phyloP scores from a whole-genome alignment of 2,113 vertebrate genomes.

The Xiphias gladius region DNA sequence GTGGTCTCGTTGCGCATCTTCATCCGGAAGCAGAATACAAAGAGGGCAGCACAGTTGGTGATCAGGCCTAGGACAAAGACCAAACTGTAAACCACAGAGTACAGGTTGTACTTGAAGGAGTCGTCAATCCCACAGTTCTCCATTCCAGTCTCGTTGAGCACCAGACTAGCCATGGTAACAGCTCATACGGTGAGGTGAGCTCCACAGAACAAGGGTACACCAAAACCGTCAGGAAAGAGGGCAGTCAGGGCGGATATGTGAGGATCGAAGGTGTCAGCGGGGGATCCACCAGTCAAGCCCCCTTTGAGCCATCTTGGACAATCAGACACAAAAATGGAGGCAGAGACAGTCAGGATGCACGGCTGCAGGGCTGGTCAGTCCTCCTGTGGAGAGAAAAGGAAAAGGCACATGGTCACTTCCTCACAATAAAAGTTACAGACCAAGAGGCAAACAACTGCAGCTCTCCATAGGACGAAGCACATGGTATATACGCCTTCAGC shows the following conservation, averaged over 20 bases:
- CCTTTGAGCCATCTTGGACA: conserved; percentile 66
- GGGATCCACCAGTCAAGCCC: conserved; percentile 54
- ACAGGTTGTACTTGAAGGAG: conserved; percentile 98
- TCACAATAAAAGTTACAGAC: conserved; percentile 48
- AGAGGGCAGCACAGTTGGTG: conserved; percentile 97
- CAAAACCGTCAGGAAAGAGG: conserved; percentile 29
- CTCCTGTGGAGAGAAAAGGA: conserved; percentile 70
- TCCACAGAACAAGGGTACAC: conserved; percentile 11
- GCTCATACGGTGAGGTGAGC: neutral
- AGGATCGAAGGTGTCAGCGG: conserved; percentile 60
- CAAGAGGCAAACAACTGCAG: conserved; percentile 39
- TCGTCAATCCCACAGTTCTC: conserved; percentile 94
- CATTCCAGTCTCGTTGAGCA: conserved; percentile 87
- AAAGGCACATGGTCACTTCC: conserved; percentile 67
- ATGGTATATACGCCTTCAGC: neutral
- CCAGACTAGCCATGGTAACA: conserved; percentile 82
- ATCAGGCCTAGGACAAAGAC: conserved; percentile 95
- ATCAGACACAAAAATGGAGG: conserved; percentile 33
- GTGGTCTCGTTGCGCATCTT: conserved; percentile 95
- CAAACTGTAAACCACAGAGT: conserved; percentile 95
- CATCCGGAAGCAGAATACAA: conserved; percentile 97
- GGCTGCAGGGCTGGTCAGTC: conserved; percentile 38
- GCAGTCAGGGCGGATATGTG: conserved; percentile 22
- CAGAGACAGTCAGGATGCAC: conserved; percentile 61
- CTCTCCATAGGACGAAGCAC: neutral